Conservation (phyloP, 2,797 vertebrate species). For the Peromyscus melanophrys region DNA sequence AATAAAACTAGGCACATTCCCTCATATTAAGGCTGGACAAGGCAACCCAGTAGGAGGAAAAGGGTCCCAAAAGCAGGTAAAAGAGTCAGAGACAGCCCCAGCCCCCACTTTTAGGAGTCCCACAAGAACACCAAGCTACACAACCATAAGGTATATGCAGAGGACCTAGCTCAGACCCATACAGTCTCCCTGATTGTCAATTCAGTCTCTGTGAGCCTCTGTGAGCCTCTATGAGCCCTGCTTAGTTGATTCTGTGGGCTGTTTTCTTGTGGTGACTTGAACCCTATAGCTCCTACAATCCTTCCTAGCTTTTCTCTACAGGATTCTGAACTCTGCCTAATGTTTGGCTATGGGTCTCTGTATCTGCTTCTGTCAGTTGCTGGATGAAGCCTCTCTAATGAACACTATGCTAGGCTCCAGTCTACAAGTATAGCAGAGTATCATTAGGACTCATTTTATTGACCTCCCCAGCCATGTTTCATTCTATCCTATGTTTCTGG, state of each 20-base stretch:
- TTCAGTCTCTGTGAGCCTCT: neutral
- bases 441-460: neutral
- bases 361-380: neutral
- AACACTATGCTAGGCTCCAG: neutral
- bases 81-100: neutral
- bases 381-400: neutral
- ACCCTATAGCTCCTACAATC: neutral
- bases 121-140: neutral
- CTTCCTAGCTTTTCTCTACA: neutral
- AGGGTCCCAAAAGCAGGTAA: neutral
- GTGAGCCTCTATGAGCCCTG: neutral
- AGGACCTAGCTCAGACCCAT: neutral
- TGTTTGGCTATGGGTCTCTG: neutral
- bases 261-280: neutral
- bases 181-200: neutral
- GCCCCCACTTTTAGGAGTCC: neutral
- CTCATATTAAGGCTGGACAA: neutral
- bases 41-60: neutral
- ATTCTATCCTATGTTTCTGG: neutral
- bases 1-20: neutral
- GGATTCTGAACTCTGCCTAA: neutral
- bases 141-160: neutral
- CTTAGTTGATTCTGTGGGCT: neutral
- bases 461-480: neutral
- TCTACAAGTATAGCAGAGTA: neutral